phyloP scores from a whole-genome alignment of 2,113 vertebrate species.

The Eulemur macaco region DNA sequence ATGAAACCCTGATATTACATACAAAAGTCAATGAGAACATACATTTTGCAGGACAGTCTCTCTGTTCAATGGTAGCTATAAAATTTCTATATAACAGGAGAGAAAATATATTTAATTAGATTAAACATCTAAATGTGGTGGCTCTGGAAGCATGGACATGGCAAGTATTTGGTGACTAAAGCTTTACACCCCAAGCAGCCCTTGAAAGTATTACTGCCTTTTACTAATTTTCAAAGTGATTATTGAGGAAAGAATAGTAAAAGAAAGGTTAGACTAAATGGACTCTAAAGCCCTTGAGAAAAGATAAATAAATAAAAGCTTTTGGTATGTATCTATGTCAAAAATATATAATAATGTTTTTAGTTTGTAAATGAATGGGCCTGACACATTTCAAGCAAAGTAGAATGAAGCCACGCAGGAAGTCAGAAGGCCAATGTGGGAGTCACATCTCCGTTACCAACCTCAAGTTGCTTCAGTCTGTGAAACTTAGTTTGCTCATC shows the following conservation, averaged over 20 bases:
- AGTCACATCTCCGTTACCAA: neutral
- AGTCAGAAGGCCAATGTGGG: neutral
- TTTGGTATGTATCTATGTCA: neutral
- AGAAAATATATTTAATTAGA: neutral
- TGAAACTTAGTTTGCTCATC: neutral
- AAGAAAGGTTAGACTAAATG: neutral
- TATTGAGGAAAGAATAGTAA: neutral
- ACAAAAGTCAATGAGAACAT: neutral
- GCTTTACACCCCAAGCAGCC: neutral
- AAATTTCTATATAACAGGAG: neutral
- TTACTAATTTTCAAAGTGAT: neutral
- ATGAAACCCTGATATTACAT: neutral
- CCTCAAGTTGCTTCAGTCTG: neutral
- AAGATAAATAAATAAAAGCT: neutral
- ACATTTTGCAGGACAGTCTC: neutral
- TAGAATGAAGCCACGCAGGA: neutral
- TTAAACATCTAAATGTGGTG: neutral
- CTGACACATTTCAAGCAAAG: neutral
- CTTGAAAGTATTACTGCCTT: too few species aligned
- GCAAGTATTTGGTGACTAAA: neutral
- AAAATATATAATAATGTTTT: neutral
- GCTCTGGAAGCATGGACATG: neutral
- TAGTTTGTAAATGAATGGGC: neutral
- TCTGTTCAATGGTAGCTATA: neutral
- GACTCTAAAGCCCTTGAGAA: neutral